phyloP scores from a whole-genome alignment of 1,140 invertebrate genomes.

The Drosophila burlai region DNA sequence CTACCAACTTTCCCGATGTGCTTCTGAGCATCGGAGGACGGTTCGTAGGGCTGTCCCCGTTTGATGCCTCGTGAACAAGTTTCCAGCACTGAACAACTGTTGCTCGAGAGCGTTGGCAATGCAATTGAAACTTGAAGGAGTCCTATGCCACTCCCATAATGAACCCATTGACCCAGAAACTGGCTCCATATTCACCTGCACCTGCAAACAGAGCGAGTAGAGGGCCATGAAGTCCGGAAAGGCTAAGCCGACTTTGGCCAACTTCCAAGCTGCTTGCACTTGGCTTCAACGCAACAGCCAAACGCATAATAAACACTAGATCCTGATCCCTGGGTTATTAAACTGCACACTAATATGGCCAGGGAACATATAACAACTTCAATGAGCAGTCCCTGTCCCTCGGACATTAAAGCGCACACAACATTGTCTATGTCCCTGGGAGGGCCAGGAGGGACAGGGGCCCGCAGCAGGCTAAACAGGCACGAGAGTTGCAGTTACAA shows the following conservation, averaged over 20 bases:
- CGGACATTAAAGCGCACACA: slow-evolving; percentile 72
- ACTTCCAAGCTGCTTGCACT: slow-evolving; percentile 55
- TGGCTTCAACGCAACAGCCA: slow-evolving; percentile 35
- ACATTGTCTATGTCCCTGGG: slow-evolving; percentile 65
- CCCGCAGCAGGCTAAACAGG: not conserved
- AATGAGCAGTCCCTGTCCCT: slow-evolving; percentile 32
- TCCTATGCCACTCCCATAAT: not conserved
- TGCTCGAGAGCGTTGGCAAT: slow-evolving; percentile 2
- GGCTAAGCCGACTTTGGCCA: slow-evolving; percentile 20
- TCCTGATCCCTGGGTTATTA: slow-evolving; percentile 45
- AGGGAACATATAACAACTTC: slow-evolving; percentile 62
- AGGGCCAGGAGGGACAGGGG: not conserved
- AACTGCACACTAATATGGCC: slow-evolving; percentile 60
- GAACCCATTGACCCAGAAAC: slow-evolving; percentile 32
- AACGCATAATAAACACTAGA: slow-evolving; percentile 60
- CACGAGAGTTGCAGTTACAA: slow-evolving; percentile 75
- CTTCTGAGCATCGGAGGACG: not conserved
- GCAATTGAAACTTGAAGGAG: slow-evolving; percentile 4
- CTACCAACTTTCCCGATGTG: slow-evolving; percentile 24
- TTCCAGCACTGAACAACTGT: slow-evolving; percentile 12
- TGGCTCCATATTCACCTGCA: not conserved
- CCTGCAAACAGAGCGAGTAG: not conserved
- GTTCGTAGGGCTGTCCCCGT: too few species aligned
- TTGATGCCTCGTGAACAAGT: not conserved
- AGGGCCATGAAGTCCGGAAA: slow-evolving; percentile 2